Evolutionary conservation across 2,797 vertebrate species (phyloP).

Genomic region (Manis crassicaudata): DNA sequence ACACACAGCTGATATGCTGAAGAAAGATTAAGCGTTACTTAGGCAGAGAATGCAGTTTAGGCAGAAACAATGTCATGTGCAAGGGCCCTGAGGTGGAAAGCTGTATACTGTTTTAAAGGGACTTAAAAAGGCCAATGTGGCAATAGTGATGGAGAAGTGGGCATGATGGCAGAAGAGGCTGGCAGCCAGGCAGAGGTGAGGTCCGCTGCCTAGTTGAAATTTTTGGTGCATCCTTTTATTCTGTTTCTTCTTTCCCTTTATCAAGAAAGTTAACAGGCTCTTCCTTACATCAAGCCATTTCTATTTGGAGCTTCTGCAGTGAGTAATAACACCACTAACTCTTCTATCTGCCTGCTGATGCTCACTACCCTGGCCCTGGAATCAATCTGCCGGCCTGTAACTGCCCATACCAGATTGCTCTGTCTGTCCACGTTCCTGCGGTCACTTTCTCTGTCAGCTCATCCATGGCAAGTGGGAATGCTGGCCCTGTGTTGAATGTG

Average conservation of each 20-base stretch:
- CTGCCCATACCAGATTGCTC: not conserved
- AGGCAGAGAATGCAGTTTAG: not conserved
- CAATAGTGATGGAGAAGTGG: not conserved
- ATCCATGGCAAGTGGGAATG: no score
- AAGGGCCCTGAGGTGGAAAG: not conserved
- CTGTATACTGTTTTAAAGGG: not conserved
- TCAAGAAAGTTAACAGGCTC: not conserved
- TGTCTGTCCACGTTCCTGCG: not conserved
- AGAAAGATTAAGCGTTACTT: not conserved
- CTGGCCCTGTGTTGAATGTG: not conserved
- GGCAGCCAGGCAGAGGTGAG: not conserved
- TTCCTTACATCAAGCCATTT: not conserved
- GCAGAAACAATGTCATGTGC: not conserved
- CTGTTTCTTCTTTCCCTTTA: not conserved
- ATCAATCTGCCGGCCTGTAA: not conserved
- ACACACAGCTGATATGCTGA: not conserved
- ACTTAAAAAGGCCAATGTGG: not conserved
- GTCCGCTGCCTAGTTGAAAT: not conserved
- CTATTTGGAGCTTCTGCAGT: not conserved
- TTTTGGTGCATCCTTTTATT: not conserved
- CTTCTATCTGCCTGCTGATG: not conserved
- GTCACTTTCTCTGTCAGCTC: not conserved
- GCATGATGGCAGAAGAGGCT: not conserved
- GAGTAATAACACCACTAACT: not conserved
- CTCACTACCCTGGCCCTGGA: no score